Conservation (phyloP, 1,140 invertebrate species). For the Wiebesia pumilae region DNA sequence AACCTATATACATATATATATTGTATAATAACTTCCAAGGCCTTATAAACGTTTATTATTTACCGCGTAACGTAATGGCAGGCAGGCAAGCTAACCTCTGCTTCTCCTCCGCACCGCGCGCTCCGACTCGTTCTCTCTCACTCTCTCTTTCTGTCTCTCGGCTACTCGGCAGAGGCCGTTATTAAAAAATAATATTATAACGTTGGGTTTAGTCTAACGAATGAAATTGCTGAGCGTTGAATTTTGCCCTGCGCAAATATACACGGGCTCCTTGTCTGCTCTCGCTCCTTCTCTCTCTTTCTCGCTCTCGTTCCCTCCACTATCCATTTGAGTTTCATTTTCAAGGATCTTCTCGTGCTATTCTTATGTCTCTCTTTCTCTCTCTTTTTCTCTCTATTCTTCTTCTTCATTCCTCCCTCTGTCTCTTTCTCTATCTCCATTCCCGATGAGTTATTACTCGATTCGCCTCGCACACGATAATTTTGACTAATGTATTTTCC, state of each 20-base stretch:
- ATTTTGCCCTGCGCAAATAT: conserved; percentile 65
- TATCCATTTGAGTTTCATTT: conserved; percentile 41
- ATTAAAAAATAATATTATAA: conserved; percentile 71
- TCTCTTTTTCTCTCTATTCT: conserved; percentile 25
- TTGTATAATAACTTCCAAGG: conserved; percentile 76
- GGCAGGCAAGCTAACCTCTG: conserved; percentile 62
- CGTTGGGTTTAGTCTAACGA: conserved; percentile 64
- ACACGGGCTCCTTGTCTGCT: conserved; percentile 55
- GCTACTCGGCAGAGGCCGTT: conserved; percentile 58
- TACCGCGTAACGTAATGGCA: conserved; percentile 74
- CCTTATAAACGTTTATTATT: conserved; percentile 76
- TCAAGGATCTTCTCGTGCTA: conserved; percentile 50
- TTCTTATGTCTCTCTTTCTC: conserved; percentile 57
- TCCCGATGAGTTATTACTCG: conserved; percentile 53
- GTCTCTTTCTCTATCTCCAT: conserved; percentile 42
- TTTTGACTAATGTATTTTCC: conserved; percentile 54
- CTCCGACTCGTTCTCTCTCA: conserved; percentile 24
- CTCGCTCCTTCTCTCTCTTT: conserved; percentile 49
- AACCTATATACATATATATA: conserved; percentile 67
- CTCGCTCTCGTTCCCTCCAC: conserved; percentile 1
- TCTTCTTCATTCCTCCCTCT: conserved; percentile 19
- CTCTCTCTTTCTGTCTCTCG: conserved; percentile 22
- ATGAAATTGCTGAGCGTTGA: conserved; percentile 65
- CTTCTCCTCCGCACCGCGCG: conserved; percentile 58
- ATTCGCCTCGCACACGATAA: conserved; percentile 54